Evolutionary conservation across 2,888 invertebrate genomes (phyloP), one percentile per base, ranked within the genome.

Genomic region (Electrophaes corylata): DNA sequence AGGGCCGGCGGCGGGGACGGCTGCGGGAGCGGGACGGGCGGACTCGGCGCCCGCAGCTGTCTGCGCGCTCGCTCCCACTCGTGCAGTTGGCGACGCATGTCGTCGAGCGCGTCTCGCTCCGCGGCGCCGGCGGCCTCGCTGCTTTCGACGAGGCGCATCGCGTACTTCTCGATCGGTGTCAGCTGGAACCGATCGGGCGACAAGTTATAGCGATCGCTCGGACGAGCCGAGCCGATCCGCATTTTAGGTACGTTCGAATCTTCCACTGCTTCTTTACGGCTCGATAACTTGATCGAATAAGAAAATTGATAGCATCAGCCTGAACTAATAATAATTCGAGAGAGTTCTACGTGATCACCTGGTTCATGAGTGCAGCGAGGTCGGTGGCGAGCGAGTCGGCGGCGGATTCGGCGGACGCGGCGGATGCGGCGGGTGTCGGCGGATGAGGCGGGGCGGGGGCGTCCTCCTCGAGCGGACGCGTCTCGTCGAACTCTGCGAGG

Each of bases 401-500:
- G 31, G 5, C 16, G 37, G 16, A 2, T 4, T 16, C n/a, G n/a
- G n/a, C n/a, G n/a, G n/a, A n/a, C n/a, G n/a, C n/a, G n/a, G n/a
- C n/a, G n/a, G n/a, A n/a, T n/a, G n/a, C 3, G 37, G 70, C 51
- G 67, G 5, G 69, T 51, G 67, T 67, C 39, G 35, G 59, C 59
- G 61, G 54, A 48, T 48, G 57, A 51, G 51, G 57, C 55, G 62
- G 70, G 48, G 95, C 89, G 96, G 84, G 40, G 19, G 57, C 78
- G 61, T 55, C 60, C 19, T 93, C 93, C 54, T 96, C 96, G 57
- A 97, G 93, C 43, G 98, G 98, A 88, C 98, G 96, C 73, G 95
- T 96, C 89, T 99, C 98, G 90, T 98, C 98, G 90, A 98, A 98
- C 90, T 98, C 98, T 0, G 97, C 98, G 66, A 98, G 93, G 84